Conservation (phyloP, 2,888 invertebrate genomes). For the Drosophila maculinotata region DNA sequence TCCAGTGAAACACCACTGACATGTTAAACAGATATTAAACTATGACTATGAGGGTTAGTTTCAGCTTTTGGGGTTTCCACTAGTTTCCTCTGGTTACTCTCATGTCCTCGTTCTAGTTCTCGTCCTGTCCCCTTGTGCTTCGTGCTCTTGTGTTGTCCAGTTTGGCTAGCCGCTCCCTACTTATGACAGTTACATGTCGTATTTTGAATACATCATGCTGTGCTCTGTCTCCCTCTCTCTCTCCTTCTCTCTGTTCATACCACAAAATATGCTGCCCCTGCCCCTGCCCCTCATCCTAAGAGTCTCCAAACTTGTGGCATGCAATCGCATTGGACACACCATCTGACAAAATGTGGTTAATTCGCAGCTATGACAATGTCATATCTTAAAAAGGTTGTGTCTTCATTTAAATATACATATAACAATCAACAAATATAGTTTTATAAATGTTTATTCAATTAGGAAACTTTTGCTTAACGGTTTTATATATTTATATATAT, state of each 20-base stretch:
- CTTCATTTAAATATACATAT: no score
- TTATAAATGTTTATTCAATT: no score
- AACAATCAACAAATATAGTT: no score
- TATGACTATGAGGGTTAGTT: slow-evolving; percentile 66
- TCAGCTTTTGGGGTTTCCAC: slow-evolving; percentile 29
- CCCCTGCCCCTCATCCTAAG: slow-evolving; percentile 8
- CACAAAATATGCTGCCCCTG: no score
- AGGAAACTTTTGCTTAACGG: no score
- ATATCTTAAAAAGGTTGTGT: no score
- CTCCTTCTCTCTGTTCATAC: not conserved
- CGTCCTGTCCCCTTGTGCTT: not conserved
- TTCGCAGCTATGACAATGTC: not conserved
- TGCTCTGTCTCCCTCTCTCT: not conserved
- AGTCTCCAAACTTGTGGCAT: slow-evolving; percentile 39
- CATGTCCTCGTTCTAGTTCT: slow-evolving; percentile 1
- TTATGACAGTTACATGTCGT: slow-evolving; percentile 68
- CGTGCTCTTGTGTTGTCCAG: slow-evolving; percentile 7
- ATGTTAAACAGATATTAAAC: slow-evolving; percentile 78
- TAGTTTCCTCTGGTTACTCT: slow-evolving; percentile 19
- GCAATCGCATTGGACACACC: slow-evolving; percentile 29
- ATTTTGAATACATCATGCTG: slow-evolving; percentile 55
- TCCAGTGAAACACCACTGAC: slow-evolving; percentile 53
- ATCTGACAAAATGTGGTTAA: slow-evolving; percentile 5
- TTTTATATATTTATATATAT: no score
- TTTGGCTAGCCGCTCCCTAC: slow-evolving; percentile 53